Conservation (phyloP, 2,888 invertebrate genomes). For the Azorinus chamasolen region DNA sequence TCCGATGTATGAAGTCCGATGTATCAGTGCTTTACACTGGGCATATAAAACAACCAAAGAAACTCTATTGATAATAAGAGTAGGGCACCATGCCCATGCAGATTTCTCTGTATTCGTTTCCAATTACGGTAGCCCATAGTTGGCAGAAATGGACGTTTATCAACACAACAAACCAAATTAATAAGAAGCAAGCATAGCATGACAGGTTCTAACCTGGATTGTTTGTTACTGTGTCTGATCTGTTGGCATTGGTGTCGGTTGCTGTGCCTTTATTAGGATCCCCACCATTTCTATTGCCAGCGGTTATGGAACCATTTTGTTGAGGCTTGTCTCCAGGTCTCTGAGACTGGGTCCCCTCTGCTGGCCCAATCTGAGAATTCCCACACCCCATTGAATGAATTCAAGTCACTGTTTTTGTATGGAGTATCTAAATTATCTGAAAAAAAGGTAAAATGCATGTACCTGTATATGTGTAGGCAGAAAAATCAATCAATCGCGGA, state of each 20-base stretch:
- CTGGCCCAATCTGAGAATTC: constrained; percentile 64
- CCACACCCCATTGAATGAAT: constrained; percentile 66
- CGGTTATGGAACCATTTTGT: constrained; percentile 48
- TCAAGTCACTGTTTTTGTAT: background rate
- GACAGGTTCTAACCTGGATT: constrained; percentile 73
- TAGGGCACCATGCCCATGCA: too few species aligned
- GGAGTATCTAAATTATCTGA: background rate
- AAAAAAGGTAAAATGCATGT: background rate
- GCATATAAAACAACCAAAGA: too few species aligned
- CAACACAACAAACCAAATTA: too few species aligned
- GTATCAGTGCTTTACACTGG: too few species aligned
- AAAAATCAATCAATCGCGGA: too few species aligned
- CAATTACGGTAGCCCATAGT: too few species aligned
- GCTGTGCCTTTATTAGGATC: constrained; percentile 14
- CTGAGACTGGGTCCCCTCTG: constrained; percentile 40
- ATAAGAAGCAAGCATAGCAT: too few species aligned
- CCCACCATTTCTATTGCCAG: constrained; percentile 30
- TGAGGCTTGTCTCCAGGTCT: constrained; percentile 55
- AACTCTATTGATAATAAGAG: too few species aligned
- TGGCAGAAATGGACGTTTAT: too few species aligned
- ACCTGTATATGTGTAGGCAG: background rate
- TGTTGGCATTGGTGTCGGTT: constrained; percentile 69
- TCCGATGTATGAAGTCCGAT: too few species aligned
- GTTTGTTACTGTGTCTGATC: constrained; percentile 47
- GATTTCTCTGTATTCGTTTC: too few species aligned